Evolutionary conservation across 2,888 invertebrate genomes (phyloP).

Genomic region (Eupithecia abbreviata): DNA sequence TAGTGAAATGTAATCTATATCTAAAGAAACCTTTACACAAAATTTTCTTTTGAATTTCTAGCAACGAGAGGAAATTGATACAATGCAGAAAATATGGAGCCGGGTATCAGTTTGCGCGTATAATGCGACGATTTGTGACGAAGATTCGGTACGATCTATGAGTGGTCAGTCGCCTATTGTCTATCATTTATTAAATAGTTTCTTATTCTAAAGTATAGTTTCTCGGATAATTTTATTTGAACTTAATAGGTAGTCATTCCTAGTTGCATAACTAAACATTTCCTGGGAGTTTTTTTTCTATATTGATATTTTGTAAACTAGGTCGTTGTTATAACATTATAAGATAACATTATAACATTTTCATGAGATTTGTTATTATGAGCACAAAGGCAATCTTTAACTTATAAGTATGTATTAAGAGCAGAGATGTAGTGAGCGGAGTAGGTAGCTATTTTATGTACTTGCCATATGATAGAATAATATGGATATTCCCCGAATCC

Average conservation of each 20-base stretch:
- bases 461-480: no score
- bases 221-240: neutral
- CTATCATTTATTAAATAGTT: neutral
- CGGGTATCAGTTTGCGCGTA: slow-evolving; percentile 74
- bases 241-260: neutral
- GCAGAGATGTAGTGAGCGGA: no score
- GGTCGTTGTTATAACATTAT: no score
- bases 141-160: slow-evolving; percentile 71
- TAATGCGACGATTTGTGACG: slow-evolving; percentile 62
- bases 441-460: no score
- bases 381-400: neutral
- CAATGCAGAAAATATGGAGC: slow-evolving; percentile 79
- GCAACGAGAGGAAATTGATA: slow-evolving; percentile 79
- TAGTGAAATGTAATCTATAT: neutral
- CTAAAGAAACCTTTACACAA: neutral
- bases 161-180: slow-evolving; percentile 59
- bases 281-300: neutral
- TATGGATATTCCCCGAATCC: no score
- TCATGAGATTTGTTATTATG: neutral
- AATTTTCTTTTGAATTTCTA: slow-evolving; percentile 46
- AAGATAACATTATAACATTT: neutral
- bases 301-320: neutral
- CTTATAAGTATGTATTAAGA: no score
- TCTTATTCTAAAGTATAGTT: no score
- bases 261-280: neutral